phyloP scores from a whole-genome alignment of 2,797 vertebrate genomes.

The Enteromius trimaculatus region DNA sequence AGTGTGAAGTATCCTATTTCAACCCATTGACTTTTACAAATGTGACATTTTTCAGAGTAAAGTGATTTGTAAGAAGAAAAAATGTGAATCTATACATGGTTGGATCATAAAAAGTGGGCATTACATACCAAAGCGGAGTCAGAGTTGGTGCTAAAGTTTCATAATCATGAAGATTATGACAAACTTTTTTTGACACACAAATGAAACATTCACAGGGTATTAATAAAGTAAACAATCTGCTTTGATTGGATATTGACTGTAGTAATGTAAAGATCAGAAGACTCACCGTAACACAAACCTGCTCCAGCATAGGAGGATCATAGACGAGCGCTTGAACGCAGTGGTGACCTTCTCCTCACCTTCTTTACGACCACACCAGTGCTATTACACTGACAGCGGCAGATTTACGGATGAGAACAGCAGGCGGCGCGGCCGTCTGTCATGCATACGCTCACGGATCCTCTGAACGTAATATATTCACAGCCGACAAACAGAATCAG shows the following conservation, averaged over 20 bases:
- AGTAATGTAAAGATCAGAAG: background rate
- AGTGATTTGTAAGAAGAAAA: background rate
- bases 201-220: background rate
- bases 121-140: background rate
- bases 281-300: background rate
- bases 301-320: slow-evolving; percentile 8
- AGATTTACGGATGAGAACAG: slow-evolving; percentile 40
- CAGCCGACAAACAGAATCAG: slow-evolving; percentile 8
- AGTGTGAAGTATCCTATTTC: too few relatives aligned
- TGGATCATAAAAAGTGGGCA: background rate
- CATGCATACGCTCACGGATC: slow-evolving; percentile 28
- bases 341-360: slow-evolving; percentile 46
- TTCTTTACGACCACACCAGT: slow-evolving; percentile 38
- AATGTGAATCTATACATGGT: background rate
- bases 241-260: background rate
- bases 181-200: background rate
- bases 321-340: background rate
- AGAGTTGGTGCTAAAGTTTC: background rate
- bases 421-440: slow-evolving; percentile 51
- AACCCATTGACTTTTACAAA: background rate
- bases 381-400: slow-evolving; percentile 10
- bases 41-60: background rate
- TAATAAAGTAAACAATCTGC: background rate
- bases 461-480: slow-evolving; percentile 36
- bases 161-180: background rate